Evolutionary conservation across 2,113 vertebrate genomes (phyloP).

Genomic region (Peucedramus taeniatus): DNA sequence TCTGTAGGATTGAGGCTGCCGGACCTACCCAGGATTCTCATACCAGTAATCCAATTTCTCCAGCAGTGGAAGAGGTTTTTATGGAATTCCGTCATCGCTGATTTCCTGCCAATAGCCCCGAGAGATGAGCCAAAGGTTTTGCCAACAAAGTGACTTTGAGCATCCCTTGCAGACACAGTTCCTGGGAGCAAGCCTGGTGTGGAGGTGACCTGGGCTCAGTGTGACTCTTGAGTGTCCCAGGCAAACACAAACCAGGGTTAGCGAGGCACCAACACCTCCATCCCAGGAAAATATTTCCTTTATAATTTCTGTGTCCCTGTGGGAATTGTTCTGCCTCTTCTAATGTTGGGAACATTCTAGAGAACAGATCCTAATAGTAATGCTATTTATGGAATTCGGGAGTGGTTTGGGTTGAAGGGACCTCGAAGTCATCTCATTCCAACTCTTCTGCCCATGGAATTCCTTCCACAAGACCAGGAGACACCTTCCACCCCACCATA

Average conservation of each 20-base stretch:
- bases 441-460: background rate
- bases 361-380: background rate
- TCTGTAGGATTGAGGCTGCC: background rate
- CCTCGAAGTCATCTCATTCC: background rate
- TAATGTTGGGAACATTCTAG: background rate
- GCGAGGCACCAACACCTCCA: accelerated
- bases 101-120: background rate
- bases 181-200: background rate
- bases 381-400: background rate
- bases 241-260: background rate
- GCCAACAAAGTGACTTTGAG: background rate
- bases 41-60: background rate
- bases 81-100: background rate
- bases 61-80: background rate
- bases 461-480: background rate
- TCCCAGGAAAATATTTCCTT: background rate
- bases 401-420: background rate
- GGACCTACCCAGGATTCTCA: background rate
- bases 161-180: accelerated
- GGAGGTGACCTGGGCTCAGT: background rate
- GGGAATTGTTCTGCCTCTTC: too few relatives aligned
- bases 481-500: background rate
- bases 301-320: too few relatives aligned
- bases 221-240: background rate
- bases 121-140: background rate